Base-by-base conservation (phyloP, 2,113 vertebrate species). In the Piaya cayana region DNA sequence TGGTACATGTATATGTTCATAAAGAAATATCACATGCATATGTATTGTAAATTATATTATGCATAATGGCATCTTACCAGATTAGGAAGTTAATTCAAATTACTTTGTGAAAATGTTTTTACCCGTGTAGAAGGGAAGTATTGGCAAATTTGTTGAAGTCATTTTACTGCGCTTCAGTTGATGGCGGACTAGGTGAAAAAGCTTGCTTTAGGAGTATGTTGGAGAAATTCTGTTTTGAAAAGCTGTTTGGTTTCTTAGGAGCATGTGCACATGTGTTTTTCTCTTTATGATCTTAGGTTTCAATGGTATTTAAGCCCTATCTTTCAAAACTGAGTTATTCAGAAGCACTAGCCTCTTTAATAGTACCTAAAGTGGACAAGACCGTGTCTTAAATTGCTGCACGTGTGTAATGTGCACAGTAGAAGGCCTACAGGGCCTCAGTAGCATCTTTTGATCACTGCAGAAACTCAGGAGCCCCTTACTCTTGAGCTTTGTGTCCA, bases 191-290 rank as follows among this genome's bases (percentile, higher is more conserved):
- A 65, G 88, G 71, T 80, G 21, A 86, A 92, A 92, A 1, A 69
- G 29, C 55, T 92, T 91, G 53, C 79, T 80, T 90, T 45, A 74
- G 50, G 50, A 92, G 59, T 32, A 20, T 58, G 55, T 74, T 45
- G 72, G 86, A 86, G 68, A 84, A 67, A 79, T 29, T 32, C 12
- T 81, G 55, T 86, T 88, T 88, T 93, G 93, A 75, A 85, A 85
- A 82, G 70, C 81, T 76, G 37, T 82, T 95, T 92, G 39, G 78
- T 90, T 91, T 85, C 84, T 36, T 49, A 72, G 90, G 59, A 90
- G 62, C 43, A 19, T 21, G 49, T 89, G 92, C 78, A 89, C 82
- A 56, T 91, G 25, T 84, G 82, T 81, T 95, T 93, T 95, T 75
- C 87, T 91, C 70, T 52, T 94, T 36, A 87, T 8, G 27, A 13